phyloP scores from a whole-genome alignment of 2,113 vertebrate genomes.

The Cheirogaleus medius region DNA sequence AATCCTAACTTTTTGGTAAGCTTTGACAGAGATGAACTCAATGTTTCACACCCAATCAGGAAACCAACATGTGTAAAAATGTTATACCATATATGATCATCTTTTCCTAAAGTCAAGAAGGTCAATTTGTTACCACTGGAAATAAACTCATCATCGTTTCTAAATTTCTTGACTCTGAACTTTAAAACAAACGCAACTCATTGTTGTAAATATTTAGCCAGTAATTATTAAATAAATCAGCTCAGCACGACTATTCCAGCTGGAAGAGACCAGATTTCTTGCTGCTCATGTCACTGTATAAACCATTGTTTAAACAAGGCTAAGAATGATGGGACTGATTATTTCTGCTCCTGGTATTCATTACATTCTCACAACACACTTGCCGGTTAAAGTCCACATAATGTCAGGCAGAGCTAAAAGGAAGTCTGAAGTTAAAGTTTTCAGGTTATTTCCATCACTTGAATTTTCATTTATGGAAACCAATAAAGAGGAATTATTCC shows the following conservation, averaged over 20 bases:
- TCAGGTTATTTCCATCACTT: neutral
- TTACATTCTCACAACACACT: neutral
- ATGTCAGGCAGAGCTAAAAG: neutral
- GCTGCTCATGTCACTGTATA: constrained; percentile 61
- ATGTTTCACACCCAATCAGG: neutral
- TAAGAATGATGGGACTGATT: neutral
- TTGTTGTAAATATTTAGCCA: constrained; percentile 74
- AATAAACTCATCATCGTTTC: constrained; percentile 54
- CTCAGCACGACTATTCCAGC: constrained; percentile 68
- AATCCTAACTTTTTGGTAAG: neutral
- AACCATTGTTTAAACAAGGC: constrained; percentile 58
- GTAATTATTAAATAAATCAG: constrained; percentile 65
- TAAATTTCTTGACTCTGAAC: constrained; percentile 64
- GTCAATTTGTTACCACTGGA: constrained; percentile 15
- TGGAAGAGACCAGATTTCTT: constrained; percentile 61
- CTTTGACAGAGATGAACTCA: neutral
- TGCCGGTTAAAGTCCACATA: neutral
- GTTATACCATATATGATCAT: neutral
- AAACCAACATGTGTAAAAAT: neutral
- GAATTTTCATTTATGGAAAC: neutral
- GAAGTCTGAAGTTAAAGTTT: neutral
- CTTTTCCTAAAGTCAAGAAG: constrained; percentile 50
- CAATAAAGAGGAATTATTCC: neutral
- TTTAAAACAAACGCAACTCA: constrained; percentile 68
- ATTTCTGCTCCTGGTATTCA: neutral